phyloP scores from a whole-genome alignment of 2,797 vertebrate species.

The Eospalax fontanierii region DNA sequence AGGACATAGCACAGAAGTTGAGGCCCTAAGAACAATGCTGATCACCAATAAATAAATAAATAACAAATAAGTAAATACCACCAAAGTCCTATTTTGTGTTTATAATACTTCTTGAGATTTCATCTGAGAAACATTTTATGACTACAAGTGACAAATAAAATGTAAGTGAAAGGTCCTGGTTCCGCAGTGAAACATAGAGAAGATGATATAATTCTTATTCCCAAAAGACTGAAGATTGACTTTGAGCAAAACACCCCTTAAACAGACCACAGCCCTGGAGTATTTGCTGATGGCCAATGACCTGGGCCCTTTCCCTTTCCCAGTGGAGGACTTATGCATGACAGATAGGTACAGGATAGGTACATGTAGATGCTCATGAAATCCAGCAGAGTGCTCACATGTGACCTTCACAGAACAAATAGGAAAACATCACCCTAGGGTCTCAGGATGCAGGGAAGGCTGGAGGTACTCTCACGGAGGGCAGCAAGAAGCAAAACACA shows the following conservation, averaged over 20 bases:
- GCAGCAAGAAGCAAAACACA: neutral
- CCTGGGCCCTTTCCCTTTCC: neutral
- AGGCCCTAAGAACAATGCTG: neutral
- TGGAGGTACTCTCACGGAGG: neutral
- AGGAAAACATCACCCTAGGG: neutral
- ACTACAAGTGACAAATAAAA: neutral
- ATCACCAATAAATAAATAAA: neutral
- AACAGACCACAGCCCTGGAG: accelerated
- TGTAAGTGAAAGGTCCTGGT: accelerated
- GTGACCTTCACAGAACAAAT: neutral
- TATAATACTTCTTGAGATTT: neutral
- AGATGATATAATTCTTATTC: neutral
- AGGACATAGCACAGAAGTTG: neutral
- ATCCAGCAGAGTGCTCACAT: neutral
- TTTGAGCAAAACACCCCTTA: slow-evolving; percentile 51
- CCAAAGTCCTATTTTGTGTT: slow-evolving; percentile 30
- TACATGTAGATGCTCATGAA: accelerated
- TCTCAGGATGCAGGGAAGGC: neutral
- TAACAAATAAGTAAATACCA: too few relatives aligned
- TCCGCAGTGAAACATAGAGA: too few relatives aligned
- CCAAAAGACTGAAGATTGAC: neutral
- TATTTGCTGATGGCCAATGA: neutral
- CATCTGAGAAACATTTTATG: neutral
- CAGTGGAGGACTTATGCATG: neutral
- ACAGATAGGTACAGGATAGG: neutral